Conservation (phyloP, 2,113 vertebrate species). For the Mirounga angustirostris region DNA sequence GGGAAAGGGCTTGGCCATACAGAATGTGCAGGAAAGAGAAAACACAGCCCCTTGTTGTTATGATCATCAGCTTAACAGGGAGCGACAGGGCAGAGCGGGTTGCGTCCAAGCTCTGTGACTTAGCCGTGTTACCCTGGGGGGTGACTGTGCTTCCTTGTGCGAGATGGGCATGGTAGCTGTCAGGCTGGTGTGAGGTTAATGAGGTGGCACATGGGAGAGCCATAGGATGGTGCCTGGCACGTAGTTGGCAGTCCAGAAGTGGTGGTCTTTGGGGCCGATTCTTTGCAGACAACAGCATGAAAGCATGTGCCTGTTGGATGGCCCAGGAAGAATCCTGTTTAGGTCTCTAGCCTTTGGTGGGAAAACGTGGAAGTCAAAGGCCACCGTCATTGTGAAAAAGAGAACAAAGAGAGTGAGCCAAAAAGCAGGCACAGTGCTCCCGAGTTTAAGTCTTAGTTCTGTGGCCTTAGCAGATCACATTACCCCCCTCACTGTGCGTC, state of each 20-base stretch:
- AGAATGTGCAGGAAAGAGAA: not conserved
- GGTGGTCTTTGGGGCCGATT: not conserved
- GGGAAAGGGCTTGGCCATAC: not conserved
- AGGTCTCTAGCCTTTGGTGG: not conserved
- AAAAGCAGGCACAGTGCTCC: rapidly evolving
- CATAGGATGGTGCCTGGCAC: not conserved
- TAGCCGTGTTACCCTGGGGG: too few species aligned
- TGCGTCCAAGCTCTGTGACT: not conserved
- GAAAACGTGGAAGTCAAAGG: not conserved
- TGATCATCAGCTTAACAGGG: not conserved
- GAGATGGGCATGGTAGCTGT: not conserved
- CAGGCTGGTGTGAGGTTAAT: not conserved
- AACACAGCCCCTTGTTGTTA: too few species aligned
- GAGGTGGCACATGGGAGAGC: not conserved
- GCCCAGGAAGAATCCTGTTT: not conserved
- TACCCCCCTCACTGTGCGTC: not conserved
- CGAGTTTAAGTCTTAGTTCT: not conserved
- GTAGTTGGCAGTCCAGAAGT: rapidly evolving
- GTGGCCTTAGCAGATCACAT: not conserved
- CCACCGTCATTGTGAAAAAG: not conserved
- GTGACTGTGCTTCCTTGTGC: rapidly evolving
- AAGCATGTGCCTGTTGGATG: not conserved
- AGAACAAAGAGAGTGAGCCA: not conserved
- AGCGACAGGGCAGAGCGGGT: too few species aligned
- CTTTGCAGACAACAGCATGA: not conserved